Conservation (phyloP, 2,113 vertebrate species). For the Chlamydotis undulata region DNA sequence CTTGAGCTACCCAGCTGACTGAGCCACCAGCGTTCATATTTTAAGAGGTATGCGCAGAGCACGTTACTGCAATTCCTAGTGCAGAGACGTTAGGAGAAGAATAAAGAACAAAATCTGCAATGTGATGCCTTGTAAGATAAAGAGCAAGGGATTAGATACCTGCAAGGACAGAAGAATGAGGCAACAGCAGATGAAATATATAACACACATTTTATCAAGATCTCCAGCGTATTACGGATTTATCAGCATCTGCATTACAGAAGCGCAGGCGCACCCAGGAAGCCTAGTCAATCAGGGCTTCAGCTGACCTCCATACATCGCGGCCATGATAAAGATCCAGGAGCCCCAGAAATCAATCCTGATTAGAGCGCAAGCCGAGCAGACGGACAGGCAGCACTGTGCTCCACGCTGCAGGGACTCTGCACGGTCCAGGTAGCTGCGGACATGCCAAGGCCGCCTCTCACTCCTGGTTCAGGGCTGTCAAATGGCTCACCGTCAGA, state of each 20-base stretch:
- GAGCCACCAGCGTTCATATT: not conserved
- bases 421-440: fast-evolving
- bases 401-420: fast-evolving
- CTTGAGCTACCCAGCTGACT: not conserved
- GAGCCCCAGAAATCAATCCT: not conserved
- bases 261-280: not conserved
- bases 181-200: not conserved
- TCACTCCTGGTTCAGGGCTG: fast-evolving
- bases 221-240: not conserved
- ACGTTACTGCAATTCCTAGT: not conserved
- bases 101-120: not conserved
- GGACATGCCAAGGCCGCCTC: not conserved
- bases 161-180: not conserved
- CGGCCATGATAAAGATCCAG: not conserved
- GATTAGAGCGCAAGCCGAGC: not conserved
- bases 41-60: not conserved
- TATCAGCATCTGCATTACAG: not conserved
- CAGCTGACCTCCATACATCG: not conserved
- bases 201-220: not conserved
- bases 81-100: not conserved
- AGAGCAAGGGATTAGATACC: not conserved
- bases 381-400: fast-evolving
- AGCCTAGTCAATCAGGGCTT: not conserved
- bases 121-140: not conserved
- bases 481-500: not conserved